Conservation (phyloP, 2,113 vertebrate genomes). For the Oncorhynchus kisutch region DNA sequence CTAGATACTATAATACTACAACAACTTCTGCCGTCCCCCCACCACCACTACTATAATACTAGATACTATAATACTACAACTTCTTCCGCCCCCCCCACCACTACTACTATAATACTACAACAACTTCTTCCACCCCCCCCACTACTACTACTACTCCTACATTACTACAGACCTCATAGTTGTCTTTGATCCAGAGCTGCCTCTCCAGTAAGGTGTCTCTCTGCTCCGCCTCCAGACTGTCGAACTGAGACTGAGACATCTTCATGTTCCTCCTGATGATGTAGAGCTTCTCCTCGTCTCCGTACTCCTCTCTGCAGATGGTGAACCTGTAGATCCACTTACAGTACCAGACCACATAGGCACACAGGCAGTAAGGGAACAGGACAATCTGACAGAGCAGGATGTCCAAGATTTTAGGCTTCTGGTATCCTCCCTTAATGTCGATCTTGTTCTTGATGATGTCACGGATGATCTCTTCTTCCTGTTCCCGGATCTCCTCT, state of each 20-base stretch:
- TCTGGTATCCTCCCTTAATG: constrained; percentile 97
- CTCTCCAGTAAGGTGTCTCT: constrained; percentile 82
- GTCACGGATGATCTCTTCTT: constrained; percentile 93
- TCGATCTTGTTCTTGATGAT: constrained; percentile 98
- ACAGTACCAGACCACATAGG: constrained; percentile 83
- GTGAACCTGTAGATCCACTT: constrained; percentile 91
- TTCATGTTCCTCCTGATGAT: constrained; percentile 92
- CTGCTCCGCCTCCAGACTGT: constrained; percentile 85
- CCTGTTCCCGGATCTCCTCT: constrained; percentile 93
- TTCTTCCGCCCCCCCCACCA: too few species aligned
- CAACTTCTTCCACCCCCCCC: accelerated
- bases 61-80: too few species aligned
- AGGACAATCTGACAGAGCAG: constrained; percentile 90
- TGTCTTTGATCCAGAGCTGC: constrained; percentile 89
- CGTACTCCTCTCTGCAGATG: constrained; percentile 87
- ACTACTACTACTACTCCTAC: too few species aligned
- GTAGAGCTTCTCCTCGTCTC: constrained; percentile 88
- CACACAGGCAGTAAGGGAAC: constrained; percentile 82
- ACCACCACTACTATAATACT: too few species aligned
- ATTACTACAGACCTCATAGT: constrained; percentile 85
- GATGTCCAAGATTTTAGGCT: constrained; percentile 89
- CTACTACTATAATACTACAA: too few species aligned
- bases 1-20: too few species aligned
- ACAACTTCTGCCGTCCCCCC: too few species aligned
- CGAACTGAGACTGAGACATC: constrained; percentile 94